Base-by-base conservation (phyloP, 2,113 vertebrate genomes). In the Bambusicola thoracicus region DNA sequence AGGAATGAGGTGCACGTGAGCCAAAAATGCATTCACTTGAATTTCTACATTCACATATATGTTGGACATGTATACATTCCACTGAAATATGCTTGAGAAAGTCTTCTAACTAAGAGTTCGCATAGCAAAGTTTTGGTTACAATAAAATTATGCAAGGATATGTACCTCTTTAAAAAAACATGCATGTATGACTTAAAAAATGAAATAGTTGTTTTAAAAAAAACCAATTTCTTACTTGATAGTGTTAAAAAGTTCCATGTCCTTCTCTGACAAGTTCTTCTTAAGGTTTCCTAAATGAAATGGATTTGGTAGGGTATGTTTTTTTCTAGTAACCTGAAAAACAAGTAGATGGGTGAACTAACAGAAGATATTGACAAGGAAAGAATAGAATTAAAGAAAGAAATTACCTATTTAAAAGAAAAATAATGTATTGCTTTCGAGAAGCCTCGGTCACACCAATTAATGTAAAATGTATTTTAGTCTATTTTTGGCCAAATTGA, bases 211-310 rank as follows among this genome's bases (percentile, higher is more conserved):
- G n/a, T 43, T 46, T 24, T 6, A 29, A 29, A 58, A n/a, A 59
- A 68, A 87, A 74, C 17, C 2, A 40, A 11, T 79, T 53, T 90
- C 98, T 97, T 97, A 99, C 99, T 98, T 99, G 88, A 98, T 77
- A 90, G 96, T 95, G 74, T 97, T 98, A 92, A 97, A 98, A 82
- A 98, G 95, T 94, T 99, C 98, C 90, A 97, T 76, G 85, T 99
- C 99, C 87, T 97, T 97, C 89, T 99, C 98, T 25, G 98, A 98
- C 93, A 98, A 95, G 43, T 97, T 98, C 93, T 98, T 99, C 98
- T 96, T 99, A 93, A 98, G 87, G 48, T 97, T 98, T 85, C 98
- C 99, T 90, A 98, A 97, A 87, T 98, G 96, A 97, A 99, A 99
- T 1, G 98, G 98, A 97, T 98, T 99, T 46, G 98, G 98, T 86